These are phyloP conservation scores for Holacanthella duospinosa DNA, from an alignment of 2,888 invertebrate species.

Conservation along the genomic window DNA sequence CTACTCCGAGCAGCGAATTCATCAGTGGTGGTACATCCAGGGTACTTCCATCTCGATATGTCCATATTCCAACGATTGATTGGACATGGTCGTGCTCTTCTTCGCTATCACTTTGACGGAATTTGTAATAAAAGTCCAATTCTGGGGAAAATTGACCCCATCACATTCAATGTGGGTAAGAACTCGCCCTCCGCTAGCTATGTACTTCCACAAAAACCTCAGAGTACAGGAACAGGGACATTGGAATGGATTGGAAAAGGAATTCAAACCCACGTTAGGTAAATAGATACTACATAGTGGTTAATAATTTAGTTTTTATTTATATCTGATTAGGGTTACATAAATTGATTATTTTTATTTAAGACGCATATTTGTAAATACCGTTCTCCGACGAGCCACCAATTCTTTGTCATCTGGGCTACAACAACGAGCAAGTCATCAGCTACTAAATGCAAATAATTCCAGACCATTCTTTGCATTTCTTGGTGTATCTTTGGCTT, in stretches of 20 bases:
- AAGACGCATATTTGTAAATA: conserved; percentile 52
- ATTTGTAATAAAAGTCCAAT: conserved; percentile 3
- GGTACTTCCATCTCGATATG: conserved; percentile 20
- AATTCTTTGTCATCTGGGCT: conserved; percentile 55
- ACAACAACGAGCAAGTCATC: conserved; percentile 52
- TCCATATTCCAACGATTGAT: conserved; percentile 29
- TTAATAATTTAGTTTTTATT: background rate
- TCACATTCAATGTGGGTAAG: background rate
- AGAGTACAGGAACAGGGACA: conserved; percentile 12
- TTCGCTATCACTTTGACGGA: conserved; percentile 11
- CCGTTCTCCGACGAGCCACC: conserved; percentile 57
- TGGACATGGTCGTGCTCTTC: conserved; percentile 28
- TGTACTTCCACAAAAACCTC: background rate
- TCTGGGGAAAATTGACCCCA: conserved; percentile 6
- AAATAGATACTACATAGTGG: background rate
- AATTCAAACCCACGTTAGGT: conserved; percentile 21
- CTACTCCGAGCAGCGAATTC: background rate
- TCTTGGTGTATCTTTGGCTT: conserved; percentile 61
- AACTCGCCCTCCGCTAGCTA: background rate
- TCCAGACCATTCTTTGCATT: conserved; percentile 63
- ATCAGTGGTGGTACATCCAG: background rate
- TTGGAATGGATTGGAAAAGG: conserved; percentile 31
- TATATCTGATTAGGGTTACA: too few species aligned
- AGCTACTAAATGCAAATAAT: conserved; percentile 53
- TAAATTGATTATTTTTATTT: background rate